Base-by-base conservation (phyloP, 2,888 invertebrate genomes). In the Anaspis maculata region DNA sequence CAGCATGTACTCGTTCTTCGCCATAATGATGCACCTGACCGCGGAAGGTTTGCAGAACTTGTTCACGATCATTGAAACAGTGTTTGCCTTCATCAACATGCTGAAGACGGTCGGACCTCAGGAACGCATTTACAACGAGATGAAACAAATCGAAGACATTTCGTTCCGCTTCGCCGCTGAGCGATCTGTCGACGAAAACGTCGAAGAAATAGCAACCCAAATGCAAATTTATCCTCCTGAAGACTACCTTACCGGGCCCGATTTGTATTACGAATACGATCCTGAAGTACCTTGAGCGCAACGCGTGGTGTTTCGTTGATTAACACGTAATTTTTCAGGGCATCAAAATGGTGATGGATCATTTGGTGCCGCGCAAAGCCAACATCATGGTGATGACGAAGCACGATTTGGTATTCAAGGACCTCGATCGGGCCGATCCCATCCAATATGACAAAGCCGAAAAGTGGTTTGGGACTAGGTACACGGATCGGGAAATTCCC, bases 391-490 rank as follows among this genome's bases (percentile, higher is more conserved):
- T 87, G 13, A 61, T 74, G n/a, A 76, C 79, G 4, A 77, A 78
- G 5, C 5, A 19, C 5, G 19, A 19, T 5, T 6, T 6, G 9
- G 19, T 19, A 6, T 19, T 19, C 19, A n/a, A n/a, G n/a, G n/a
- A n/a, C n/a, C n/a, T n/a, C n/a, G n/a, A n/a, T n/a, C n/a, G n/a
- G n/a, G n/a, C n/a, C n/a, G n/a, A n/a, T n/a, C n/a, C n/a, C n/a
- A n/a, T n/a, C n/a, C n/a, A n/a, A n/a, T n/a, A n/a, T n/a, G 74
- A 83, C 48, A 67, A 76, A 46, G 68, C 70, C 10, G 90, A 91
- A 61, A 74, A 77, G 37, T 92, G 90, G 90, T 91, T 88, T 63
- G 77, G 81, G 28, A 88, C 88, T 0, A 77, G 80, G 44, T 92
- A 87, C 58, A 71, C 72, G 16, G 73, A 72, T 32, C 64, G 68